Percentiles rank a stretch among this genome's conserved stretches.
These are phyloP conservation scores for Amitus sp. DNA, from an alignment of 2,888 invertebrate species.

Conservation along the genomic window DNA sequence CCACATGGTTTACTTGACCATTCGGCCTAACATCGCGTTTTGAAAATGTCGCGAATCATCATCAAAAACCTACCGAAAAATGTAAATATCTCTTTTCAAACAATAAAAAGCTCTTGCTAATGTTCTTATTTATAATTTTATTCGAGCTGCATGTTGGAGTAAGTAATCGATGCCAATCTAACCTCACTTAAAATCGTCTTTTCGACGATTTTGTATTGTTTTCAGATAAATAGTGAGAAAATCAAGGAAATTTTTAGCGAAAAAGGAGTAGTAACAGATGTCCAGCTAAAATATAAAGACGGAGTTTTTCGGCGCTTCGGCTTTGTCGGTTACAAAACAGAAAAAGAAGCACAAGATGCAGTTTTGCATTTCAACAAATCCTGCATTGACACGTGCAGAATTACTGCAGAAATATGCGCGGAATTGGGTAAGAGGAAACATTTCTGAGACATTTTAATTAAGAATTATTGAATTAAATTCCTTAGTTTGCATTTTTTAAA, in stretches of 20 bases:
- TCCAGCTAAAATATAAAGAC: slow-evolving; percentile 90
- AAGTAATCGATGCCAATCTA: slow-evolving; percentile 1
- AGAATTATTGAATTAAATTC: neutral
- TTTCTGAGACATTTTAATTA: neutral
- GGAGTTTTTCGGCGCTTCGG: slow-evolving; percentile 94
- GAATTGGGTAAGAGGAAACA: slow-evolving; percentile 68
- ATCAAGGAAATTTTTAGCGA: slow-evolving; percentile 79
- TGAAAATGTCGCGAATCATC: slow-evolving; percentile 86
- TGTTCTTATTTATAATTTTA: neutral
- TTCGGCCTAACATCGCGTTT: no score
- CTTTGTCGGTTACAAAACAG: slow-evolving; percentile 89
- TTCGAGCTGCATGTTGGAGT: slow-evolving; percentile 13
- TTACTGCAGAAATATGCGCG: slow-evolving; percentile 80
- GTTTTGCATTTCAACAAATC: slow-evolving; percentile 83
- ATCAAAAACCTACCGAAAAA: slow-evolving; percentile 90
- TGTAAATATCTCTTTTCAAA: no score
- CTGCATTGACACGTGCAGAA: slow-evolving; percentile 84
- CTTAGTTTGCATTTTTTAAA: neutral
- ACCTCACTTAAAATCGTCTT: neutral
- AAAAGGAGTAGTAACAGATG: slow-evolving; percentile 90
- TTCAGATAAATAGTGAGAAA: slow-evolving; percentile 82
- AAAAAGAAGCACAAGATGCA: slow-evolving; percentile 82
- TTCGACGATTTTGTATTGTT: slow-evolving; percentile 32
- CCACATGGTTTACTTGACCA: no score
- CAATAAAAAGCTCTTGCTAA: no score